Evolutionary conservation across 2,888 invertebrate species (phyloP).

Genomic region (Elysia crispata): DNA sequence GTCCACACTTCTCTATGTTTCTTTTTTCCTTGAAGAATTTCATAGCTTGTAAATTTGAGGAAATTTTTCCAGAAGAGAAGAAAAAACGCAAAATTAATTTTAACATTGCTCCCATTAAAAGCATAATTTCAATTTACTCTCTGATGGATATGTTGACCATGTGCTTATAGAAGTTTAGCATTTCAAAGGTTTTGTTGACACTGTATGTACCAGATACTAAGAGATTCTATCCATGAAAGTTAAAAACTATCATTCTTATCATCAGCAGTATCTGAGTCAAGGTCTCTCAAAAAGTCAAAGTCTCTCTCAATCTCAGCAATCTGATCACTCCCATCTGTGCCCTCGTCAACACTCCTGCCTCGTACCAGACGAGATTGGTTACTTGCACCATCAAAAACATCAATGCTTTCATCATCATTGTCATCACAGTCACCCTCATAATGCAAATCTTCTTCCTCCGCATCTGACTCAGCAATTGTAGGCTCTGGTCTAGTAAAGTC

Average conservation of each 20-base stretch:
- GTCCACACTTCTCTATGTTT: too few species aligned
- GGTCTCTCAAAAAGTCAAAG: conserved; percentile 71
- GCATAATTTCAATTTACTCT: too few species aligned
- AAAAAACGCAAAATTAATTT: too few species aligned
- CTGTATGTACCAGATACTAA: too few species aligned
- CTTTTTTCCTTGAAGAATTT: too few species aligned
- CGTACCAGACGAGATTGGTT: too few species aligned
- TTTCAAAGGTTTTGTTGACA: too few species aligned
- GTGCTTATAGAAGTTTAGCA: too few species aligned
- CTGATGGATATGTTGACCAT: too few species aligned
- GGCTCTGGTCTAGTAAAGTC: conserved; percentile 54
- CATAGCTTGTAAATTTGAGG: too few species aligned
- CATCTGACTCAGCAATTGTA: conserved; percentile 53
- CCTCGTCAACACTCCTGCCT: conserved; percentile 43
- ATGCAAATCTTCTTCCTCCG: conserved; percentile 42
- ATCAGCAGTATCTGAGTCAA: conserved; percentile 58
- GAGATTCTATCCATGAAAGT: conserved; percentile 5
- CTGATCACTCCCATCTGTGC: conserved; percentile 27
- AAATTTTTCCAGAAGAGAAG: too few species aligned
- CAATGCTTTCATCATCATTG: conserved; percentile 44
- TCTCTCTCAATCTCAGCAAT: conserved; percentile 66
- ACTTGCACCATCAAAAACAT: conserved; percentile 37
- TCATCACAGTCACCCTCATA: conserved; percentile 30
- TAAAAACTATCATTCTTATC: not conserved
- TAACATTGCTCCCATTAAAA: too few species aligned